These are phyloP conservation scores for Acanthurus leucopareius DNA, from an alignment of 2,797 vertebrate genomes.

Conservation along the genomic window DNA sequence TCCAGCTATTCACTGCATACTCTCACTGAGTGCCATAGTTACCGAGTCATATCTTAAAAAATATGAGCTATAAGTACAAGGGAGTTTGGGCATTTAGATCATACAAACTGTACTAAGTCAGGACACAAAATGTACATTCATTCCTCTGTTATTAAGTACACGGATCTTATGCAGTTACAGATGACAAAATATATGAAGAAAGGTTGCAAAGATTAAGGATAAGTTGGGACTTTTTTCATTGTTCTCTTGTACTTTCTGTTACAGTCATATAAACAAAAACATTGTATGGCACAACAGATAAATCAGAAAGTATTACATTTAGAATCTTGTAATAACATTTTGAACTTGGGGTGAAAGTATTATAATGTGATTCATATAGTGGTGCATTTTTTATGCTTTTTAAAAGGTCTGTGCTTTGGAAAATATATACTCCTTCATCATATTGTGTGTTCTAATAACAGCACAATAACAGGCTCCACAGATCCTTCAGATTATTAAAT, in stretches of 20 bases:
- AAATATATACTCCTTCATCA: not conserved
- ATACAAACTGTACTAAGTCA: not conserved
- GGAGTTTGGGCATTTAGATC: not conserved
- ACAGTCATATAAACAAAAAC: constrained; percentile 1
- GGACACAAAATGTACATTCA: not conserved
- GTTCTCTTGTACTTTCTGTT: not conserved
- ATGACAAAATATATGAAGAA: not conserved
- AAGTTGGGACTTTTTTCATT: not conserved
- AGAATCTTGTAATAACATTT: not conserved
- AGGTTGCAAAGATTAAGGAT: not conserved
- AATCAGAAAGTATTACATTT: not conserved
- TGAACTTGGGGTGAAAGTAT: not conserved
- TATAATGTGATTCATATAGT: not conserved
- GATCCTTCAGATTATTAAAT: not conserved
- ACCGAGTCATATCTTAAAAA: constrained; percentile 20
- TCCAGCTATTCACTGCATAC: constrained; percentile 51
- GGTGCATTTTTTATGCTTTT: not conserved
- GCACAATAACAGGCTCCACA: not conserved
- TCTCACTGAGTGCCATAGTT: constrained; percentile 20
- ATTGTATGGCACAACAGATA: not conserved
- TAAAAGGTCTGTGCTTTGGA: not conserved
- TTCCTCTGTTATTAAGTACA: not conserved
- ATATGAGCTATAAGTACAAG: not conserved
- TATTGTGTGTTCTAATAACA: not conserved
- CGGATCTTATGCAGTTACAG: not conserved